phyloP scores from a whole-genome alignment of 2,113 vertebrate genomes.

The Macquaria ambigua region DNA sequence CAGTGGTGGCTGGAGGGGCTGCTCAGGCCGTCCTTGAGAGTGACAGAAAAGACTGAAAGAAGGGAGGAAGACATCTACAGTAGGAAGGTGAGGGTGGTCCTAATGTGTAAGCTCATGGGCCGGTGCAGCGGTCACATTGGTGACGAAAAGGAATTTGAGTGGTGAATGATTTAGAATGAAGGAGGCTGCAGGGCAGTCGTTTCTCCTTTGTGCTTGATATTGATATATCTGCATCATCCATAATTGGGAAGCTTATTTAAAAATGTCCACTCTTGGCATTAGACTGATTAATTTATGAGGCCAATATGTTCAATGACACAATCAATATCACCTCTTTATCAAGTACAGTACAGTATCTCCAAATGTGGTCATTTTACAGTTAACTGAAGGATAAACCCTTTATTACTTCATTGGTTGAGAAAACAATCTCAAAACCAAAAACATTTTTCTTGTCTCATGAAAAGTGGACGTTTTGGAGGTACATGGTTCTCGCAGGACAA shows the following conservation, averaged over 20 bases:
- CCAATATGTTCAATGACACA: neutral
- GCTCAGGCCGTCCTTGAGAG: neutral
- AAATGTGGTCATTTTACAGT: neutral
- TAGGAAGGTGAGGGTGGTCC: neutral
- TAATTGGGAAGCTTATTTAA: neutral
- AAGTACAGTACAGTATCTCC: neutral
- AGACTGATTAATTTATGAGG: neutral
- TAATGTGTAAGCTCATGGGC: neutral
- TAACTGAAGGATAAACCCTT: neutral
- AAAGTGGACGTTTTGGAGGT: no score
- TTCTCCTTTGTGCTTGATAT: conserved; percentile 22
- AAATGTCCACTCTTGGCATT: neutral
- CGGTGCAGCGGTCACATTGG: neutral
- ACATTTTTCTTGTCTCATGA: neutral
- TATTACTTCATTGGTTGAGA: neutral
- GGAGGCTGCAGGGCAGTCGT: conserved; percentile 49
- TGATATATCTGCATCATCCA: conserved; percentile 16
- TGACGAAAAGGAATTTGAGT: neutral
- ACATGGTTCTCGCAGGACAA: neutral
- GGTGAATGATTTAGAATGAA: neutral
- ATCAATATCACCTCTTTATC: neutral
- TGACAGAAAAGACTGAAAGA: conserved; percentile 37
- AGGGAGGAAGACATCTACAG: neutral
- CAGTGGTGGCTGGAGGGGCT: conserved; percentile 55
- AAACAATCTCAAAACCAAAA: neutral